These are phyloP conservation scores for Euleptes europaea DNA, from an alignment of 2,113 vertebrate genomes.

Conservation along the genomic window DNA sequence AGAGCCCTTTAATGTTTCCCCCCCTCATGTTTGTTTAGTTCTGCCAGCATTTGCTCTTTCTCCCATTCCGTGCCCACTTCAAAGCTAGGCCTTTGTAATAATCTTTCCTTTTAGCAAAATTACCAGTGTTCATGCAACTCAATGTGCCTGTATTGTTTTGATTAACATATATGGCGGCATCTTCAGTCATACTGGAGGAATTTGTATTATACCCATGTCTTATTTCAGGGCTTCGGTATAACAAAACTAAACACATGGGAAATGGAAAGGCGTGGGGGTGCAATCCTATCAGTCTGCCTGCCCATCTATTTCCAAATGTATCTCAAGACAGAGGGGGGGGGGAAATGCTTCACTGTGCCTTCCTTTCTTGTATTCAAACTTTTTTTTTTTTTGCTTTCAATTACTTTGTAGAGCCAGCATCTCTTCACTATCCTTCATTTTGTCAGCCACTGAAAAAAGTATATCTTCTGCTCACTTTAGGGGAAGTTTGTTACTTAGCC, in stretches of 20 bases:
- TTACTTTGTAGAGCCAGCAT: conserved; percentile 31
- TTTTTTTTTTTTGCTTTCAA: conserved; percentile 22
- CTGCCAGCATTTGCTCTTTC: neutral
- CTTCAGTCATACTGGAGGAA: conserved; percentile 42
- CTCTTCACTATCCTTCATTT: conserved; percentile 14
- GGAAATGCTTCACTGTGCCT: conserved; percentile 38
- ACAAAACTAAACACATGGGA: conserved; percentile 44
- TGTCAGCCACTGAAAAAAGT: neutral
- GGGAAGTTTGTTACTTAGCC: neutral
- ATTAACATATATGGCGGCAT: conserved; percentile 50
- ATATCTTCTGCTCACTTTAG: neutral
- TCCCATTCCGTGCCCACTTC: conserved; percentile 16
- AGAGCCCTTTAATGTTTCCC: neutral
- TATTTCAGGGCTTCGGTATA: conserved; percentile 45
- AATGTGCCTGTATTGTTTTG: conserved; percentile 48
- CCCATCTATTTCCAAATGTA: conserved; percentile 55
- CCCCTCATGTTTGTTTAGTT: neutral
- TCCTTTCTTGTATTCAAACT: conserved; percentile 22
- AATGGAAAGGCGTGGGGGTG: conserved; percentile 43
- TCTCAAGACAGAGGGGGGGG: conserved; percentile 38
- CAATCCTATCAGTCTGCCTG: conserved; percentile 51
- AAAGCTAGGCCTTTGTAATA: conserved; percentile 44
- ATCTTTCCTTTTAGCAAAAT: conserved; percentile 25
- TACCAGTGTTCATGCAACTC: conserved; percentile 34
- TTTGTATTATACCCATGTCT: conserved; percentile 41